Evolutionary conservation across 2,113 vertebrate genomes (phyloP).

Genomic region (Beaufortia kweichowensis): DNA sequence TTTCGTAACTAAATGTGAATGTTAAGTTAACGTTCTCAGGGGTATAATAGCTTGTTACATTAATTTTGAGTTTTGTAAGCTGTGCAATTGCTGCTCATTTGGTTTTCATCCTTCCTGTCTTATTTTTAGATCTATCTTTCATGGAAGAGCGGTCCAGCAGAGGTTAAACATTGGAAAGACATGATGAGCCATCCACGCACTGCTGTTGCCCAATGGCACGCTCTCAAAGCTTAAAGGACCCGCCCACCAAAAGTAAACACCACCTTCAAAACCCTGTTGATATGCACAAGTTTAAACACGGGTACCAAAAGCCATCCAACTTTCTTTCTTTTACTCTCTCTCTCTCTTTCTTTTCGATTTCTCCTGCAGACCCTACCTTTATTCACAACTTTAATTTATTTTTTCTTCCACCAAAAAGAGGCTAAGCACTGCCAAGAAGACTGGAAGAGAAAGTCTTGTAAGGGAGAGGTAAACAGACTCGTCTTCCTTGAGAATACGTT

Average conservation of each 20-base stretch:
- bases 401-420: conserved; percentile 44
- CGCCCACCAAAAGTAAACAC: conserved; percentile 49
- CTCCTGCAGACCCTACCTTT: conserved; percentile 2
- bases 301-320: conserved; percentile 80
- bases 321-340: conserved; percentile 59
- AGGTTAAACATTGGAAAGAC: conserved; percentile 99
- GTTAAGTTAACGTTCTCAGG: too few species aligned
- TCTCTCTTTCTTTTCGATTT: not conserved
- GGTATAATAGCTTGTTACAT: too few species aligned
- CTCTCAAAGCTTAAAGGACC: conserved; percentile 91
- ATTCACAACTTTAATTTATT: conserved; percentile 9
- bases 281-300: conserved; percentile 83
- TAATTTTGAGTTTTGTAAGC: too few species aligned
- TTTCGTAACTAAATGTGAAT: too few species aligned
- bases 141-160: conserved; percentile 97
- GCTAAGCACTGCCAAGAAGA: conserved; percentile 54
- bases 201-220: conserved; percentile 96
- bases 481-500: conserved; percentile 43
- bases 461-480: conserved; percentile 35
- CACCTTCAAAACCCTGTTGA: conserved; percentile 63
- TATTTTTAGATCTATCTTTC: conserved; percentile 92
- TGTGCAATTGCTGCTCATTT: too few species aligned
- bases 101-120: conserved; percentile 22
- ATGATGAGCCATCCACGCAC: conserved; percentile 96
- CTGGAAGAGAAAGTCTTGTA: conserved; percentile 23